Conservation (phyloP, 30 jellyfish, hydroid and myxozoan genomes). For the Hydractinia echinata region DNA sequence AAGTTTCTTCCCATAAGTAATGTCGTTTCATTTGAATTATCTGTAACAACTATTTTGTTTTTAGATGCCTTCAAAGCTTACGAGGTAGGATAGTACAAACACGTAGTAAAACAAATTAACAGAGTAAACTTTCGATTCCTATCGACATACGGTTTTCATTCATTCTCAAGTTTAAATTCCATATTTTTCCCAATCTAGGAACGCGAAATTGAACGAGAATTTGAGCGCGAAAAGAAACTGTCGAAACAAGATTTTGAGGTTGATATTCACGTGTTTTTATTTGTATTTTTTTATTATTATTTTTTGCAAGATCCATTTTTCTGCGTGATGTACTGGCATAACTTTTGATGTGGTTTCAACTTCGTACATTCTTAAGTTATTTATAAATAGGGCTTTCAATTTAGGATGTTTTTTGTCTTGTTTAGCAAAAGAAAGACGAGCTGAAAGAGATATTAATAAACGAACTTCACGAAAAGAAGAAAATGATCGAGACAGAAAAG, state of each 20-base stretch:
- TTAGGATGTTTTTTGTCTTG: neutral
- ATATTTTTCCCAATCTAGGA: conserved; percentile 30
- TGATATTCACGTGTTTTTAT: neutral
- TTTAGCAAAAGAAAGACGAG: conserved; percentile 75
- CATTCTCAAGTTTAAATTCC: neutral
- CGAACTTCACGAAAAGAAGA: conserved; percentile 84
- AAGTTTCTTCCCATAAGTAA: too few relatives aligned
- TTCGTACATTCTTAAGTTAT: too few relatives aligned
- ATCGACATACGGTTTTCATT: neutral
- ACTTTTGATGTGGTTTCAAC: too few relatives aligned
- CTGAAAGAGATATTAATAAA: conserved; percentile 64
- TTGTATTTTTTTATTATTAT: too few relatives aligned
- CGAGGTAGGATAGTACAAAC: conserved; percentile 51
- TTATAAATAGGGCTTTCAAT: neutral
- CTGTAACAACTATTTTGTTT: neutral
- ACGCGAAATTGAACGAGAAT: conserved; percentile 74
- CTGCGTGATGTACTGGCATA: too few relatives aligned
- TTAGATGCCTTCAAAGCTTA: conserved; percentile 83
- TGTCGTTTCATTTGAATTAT: neutral
- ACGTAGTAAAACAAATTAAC: neutral
- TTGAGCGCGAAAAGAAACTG: conserved; percentile 76
- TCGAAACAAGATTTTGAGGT: conserved; percentile 93
- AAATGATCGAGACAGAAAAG: conserved; percentile 77
- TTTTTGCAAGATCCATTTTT: too few relatives aligned
- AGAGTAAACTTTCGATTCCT: neutral